phyloP scores from a whole-genome alignment of 1,140 invertebrate genomes.

The Magallana gigas region DNA sequence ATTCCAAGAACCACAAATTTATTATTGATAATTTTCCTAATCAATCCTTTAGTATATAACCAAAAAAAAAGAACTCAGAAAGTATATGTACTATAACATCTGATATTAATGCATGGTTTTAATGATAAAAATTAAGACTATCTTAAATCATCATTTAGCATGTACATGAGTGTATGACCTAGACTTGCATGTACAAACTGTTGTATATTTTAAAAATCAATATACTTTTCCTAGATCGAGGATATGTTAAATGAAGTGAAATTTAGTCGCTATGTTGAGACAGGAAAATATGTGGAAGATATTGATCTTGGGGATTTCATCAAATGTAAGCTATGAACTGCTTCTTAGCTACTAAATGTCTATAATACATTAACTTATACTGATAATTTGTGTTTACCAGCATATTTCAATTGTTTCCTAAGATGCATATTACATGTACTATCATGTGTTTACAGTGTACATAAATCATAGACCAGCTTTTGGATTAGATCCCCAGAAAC shows the following conservation, averaged over 20 bases:
- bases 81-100: no score
- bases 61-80: no score
- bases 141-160: no score
- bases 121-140: no score
- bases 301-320: constrained; percentile 87
- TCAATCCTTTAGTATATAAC: no score
- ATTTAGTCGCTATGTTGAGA: constrained; percentile 82
- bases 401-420: neutral
- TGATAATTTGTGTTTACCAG: no score
- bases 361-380: no score
- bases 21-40: no score
- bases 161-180: no score
- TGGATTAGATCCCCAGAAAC: constrained; percentile 75
- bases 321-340: constrained; percentile 77
- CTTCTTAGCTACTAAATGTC: no score
- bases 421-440: neutral
- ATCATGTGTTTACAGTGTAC: constrained; percentile 79
- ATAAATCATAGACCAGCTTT: constrained; percentile 86
- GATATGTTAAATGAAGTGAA: constrained; percentile 85
- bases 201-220: neutral
- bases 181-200: neutral
- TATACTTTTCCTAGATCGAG: constrained; percentile 81
- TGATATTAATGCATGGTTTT: no score
- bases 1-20: no score
- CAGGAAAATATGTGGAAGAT: constrained; percentile 80